These are phyloP conservation scores for Lytechinus variegatus DNA, from an alignment of 35 echinoderm and acorn worm genomes.

Conservation along the genomic window DNA sequence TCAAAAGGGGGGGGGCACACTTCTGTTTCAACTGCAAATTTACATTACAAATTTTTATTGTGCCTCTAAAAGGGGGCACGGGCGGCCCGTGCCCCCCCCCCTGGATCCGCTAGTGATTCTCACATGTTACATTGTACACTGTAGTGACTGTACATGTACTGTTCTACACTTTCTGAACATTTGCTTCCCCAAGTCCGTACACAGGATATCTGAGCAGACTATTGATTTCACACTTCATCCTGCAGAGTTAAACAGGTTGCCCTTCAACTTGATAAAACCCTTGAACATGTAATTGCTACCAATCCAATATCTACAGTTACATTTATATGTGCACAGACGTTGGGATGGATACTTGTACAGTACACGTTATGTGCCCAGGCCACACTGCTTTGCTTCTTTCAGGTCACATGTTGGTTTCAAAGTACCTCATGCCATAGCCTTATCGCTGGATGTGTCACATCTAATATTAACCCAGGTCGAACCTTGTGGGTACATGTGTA, in stretches of 20 bases:
- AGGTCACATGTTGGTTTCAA: background rate
- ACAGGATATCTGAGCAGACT: background rate
- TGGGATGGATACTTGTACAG: too few species aligned
- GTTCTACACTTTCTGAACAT: background rate
- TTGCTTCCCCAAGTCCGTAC: background rate
- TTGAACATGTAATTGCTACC: background rate
- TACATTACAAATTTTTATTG: too few species aligned
- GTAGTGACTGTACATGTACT: too few species aligned
- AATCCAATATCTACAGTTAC: background rate
- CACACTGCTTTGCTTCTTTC: too few species aligned
- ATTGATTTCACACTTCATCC: background rate
- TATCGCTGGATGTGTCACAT: conserved; percentile 10
- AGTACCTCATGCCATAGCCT: background rate
- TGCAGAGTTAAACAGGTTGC: background rate
- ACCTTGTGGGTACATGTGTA: background rate
- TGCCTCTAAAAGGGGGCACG: too few species aligned
- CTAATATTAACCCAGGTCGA: background rate
- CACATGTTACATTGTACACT: too few species aligned
- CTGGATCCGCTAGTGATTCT: too few species aligned
- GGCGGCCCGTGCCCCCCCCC: too few species aligned
- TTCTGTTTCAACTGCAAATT: too few species aligned
- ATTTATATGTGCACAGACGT: too few species aligned
- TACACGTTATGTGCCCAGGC: too few species aligned
- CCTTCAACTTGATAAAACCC: background rate
- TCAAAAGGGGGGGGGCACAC: too few species aligned